A percentile compares a stretch with the other conserved stretches of the same genome.
Conservation (phyloP, 2,113 vertebrate species). For the Dunckerocampus dactyliophorus region DNA sequence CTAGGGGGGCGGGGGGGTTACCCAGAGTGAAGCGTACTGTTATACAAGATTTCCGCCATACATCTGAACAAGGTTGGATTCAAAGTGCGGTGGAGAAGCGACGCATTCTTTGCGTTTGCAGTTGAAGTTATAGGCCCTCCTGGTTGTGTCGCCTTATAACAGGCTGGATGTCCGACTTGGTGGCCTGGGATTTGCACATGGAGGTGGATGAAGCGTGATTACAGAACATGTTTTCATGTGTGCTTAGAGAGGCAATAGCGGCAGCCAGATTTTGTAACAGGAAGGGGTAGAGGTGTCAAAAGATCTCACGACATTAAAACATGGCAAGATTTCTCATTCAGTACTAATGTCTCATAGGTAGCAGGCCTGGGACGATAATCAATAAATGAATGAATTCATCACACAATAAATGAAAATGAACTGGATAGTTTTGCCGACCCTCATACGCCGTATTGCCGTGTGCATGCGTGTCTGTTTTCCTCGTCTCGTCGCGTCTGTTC, state of each 20-base stretch:
- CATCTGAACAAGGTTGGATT: conserved; percentile 3
- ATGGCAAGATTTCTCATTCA: too few relatives aligned
- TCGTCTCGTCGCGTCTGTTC: too few relatives aligned
- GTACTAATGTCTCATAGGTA: too few relatives aligned
- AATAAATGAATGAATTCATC: too few relatives aligned
- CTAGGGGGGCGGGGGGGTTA: conserved; percentile 4
- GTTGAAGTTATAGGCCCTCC: conserved; percentile 34
- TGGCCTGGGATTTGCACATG: neutral
- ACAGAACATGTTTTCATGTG: neutral
- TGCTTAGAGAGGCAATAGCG: neutral
- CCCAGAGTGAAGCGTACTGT: conserved; percentile 8
- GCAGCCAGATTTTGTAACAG: too few relatives aligned
- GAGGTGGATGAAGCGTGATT: neutral
- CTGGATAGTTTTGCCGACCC: too few relatives aligned
- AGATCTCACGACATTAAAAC: too few relatives aligned
- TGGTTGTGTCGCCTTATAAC: conserved; percentile 12
- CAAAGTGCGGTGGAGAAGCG: conserved; percentile 20
- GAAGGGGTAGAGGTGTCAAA: too few relatives aligned
- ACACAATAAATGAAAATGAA: too few relatives aligned
- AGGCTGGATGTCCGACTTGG: neutral
- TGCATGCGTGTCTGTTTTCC: too few relatives aligned
- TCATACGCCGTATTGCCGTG: too few relatives aligned
- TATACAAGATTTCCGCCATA: conserved; percentile 20
- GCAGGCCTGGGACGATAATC: too few relatives aligned
- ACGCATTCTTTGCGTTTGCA: conserved; percentile 24